Conservation (phyloP, 2,113 vertebrate genomes). For the Nestor notabilis region DNA sequence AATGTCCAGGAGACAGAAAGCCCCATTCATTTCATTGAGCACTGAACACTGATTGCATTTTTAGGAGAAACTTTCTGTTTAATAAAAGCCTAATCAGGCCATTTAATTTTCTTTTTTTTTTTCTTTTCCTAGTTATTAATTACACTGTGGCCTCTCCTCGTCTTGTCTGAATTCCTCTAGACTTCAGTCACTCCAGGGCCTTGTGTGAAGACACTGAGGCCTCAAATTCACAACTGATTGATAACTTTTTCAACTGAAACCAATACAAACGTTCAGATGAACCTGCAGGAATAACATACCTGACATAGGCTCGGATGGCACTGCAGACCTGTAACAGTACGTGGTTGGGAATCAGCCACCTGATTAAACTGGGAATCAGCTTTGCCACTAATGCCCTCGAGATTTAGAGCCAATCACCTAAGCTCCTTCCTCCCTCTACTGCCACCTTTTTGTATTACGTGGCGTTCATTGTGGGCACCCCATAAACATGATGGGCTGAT, state of each 20-base stretch:
- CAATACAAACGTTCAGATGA: not conserved
- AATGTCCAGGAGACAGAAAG: slow-evolving; percentile 5
- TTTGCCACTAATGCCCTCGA: not conserved
- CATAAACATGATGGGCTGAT: not conserved
- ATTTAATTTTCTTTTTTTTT: not conserved
- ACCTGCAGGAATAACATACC: not conserved
- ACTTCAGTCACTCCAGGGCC: not conserved
- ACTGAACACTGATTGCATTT: slow-evolving; percentile 26
- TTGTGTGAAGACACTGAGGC: not conserved
- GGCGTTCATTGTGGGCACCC: not conserved
- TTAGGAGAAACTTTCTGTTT: slow-evolving; percentile 17
- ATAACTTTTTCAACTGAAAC: not conserved
- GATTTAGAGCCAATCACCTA: not conserved
- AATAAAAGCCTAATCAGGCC: slow-evolving; percentile 8
- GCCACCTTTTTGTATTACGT: not conserved
- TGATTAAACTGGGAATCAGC: not conserved
- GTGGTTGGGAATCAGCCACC: not conserved
- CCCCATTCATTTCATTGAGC: slow-evolving; percentile 1
- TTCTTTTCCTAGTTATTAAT: slow-evolving; percentile 1
- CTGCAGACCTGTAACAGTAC: not conserved
- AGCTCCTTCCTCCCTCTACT: not conserved
- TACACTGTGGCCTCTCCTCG: not conserved
- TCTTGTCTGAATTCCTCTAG: not conserved
- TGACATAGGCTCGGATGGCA: not conserved
- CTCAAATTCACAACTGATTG: not conserved